Evolutionary conservation across 1,140 invertebrate genomes (phyloP), one percentile per base, ranked within the genome.

Genomic region (Anagrus nilaparvatae): DNA sequence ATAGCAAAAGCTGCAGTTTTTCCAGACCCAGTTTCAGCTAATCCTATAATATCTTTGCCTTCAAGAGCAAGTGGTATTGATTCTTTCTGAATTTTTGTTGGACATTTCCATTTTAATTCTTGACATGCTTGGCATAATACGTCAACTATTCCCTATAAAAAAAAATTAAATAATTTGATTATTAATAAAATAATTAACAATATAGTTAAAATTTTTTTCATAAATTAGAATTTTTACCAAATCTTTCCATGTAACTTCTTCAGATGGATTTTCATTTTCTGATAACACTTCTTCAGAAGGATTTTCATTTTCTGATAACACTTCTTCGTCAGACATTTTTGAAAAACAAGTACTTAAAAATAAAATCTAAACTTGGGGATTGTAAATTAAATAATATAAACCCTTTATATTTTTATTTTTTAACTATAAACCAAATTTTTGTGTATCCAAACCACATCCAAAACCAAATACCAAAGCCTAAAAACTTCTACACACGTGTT

Each of bases 1-100:
- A 99, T 58, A 2, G 91, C 91, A 72, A 99, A 99, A 1, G 96
- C 91, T 21, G 85, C 96, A 2, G 96, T 99, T 71, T 99, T 99
- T 12, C 96, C 95, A 5, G 93, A 97, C 6, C 96, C 94, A 4
- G 95, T 99, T 71, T 98, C 94, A 2, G 95, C 94, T 35, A 98
- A 67, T 14, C 93, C 95, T 56, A 99, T 97, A 0, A 98, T 77
- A 71, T 99, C 95, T 69, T 86, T 87, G 7, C 79, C 92, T 74
- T 88, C 67, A 21, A 98, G 61, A 4, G 91, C 84, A 12, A 92
- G 59, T 7, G 95, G 94, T 58, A 98, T 88, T 2, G 94, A 75
- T 71, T 97, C 91, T 30, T 72, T 77, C 63, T 99, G 96, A 58
- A 99, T 98, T 69, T 91, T 91, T 6, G 92, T 86, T 3, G 96